A percentile compares a stretch with the other conserved stretches of the same genome.
Evolutionary conservation across 2,797 vertebrate species (phyloP).

Genomic region (Myiotriccus ornatus): DNA sequence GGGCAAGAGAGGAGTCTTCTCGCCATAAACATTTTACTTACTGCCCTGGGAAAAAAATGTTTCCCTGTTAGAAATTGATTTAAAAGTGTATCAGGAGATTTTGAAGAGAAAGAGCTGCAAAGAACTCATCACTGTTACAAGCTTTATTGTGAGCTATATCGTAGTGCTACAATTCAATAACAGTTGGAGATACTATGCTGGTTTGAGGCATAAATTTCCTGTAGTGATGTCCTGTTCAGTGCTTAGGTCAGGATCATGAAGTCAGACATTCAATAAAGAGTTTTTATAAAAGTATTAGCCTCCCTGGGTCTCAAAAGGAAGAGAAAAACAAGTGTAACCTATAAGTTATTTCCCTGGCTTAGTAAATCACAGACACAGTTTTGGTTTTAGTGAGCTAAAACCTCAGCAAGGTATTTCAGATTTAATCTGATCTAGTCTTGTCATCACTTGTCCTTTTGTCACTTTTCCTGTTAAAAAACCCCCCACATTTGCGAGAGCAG

Average conservation of each 20-base stretch:
- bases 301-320: not conserved
- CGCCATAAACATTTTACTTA: slow-evolving; percentile 20
- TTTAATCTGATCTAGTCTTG: not conserved
- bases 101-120: slow-evolving; percentile 40
- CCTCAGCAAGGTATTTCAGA: not conserved
- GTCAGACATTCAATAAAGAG: slow-evolving; percentile 49
- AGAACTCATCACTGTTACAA: slow-evolving; percentile 24
- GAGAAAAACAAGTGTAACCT: slow-evolving; percentile 22
- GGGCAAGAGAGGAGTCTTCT: not conserved
- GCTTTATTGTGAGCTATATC: slow-evolving; percentile 53
- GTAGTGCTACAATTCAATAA: slow-evolving; percentile 55
- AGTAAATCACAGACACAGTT: slow-evolving; percentile 33
- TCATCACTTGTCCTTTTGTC: not conserved
- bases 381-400: slow-evolving; percentile 6
- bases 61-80: slow-evolving; percentile 35
- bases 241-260: slow-evolving; percentile 55
- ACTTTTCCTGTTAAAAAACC: not conserved
- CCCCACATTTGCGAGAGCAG: not conserved
- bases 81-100: slow-evolving; percentile 38
- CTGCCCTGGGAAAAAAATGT: not conserved
- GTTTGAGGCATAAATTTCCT: slow-evolving; percentile 58
- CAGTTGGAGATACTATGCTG: slow-evolving; percentile 14
- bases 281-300: slow-evolving; percentile 52
- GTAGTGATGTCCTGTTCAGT: slow-evolving; percentile 23
- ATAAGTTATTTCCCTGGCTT: slow-evolving; percentile 26